Conservation (phyloP, 1,140 invertebrate species). For the Melipona quadrifasciata region DNA sequence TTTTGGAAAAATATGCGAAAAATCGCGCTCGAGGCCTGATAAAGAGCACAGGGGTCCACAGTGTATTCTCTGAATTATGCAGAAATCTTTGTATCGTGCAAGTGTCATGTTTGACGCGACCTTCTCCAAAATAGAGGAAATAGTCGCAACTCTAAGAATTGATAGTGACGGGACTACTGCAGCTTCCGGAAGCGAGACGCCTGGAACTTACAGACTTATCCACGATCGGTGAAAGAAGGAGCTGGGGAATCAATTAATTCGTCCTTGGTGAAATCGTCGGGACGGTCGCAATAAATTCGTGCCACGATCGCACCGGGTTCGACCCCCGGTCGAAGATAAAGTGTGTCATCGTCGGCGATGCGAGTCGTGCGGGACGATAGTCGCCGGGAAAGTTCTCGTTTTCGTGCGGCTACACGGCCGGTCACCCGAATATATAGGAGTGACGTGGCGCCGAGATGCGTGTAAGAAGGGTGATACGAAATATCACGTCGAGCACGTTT, state of each 20-base stretch:
- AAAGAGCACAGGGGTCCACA: too few relatives aligned
- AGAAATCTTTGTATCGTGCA: too few relatives aligned
- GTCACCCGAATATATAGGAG: slow-evolving; percentile 39
- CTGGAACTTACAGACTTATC: too few relatives aligned
- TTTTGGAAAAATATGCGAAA: too few relatives aligned
- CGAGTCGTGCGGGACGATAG: slow-evolving; percentile 37
- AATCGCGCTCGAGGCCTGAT: too few relatives aligned
- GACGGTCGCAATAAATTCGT: slow-evolving; percentile 29
- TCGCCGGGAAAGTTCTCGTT: slow-evolving; percentile 47
- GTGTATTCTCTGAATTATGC: too few relatives aligned
- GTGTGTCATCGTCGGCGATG: slow-evolving; percentile 49
- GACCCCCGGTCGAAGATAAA: slow-evolving; percentile 44
- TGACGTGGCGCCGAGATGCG: slow-evolving; percentile 54
- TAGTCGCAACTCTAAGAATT: too few relatives aligned
- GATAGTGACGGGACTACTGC: too few relatives aligned
- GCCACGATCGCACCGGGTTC: slow-evolving; percentile 13
- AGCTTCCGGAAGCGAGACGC: not conserved
- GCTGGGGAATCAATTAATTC: slow-evolving; percentile 26
- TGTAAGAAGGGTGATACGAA: slow-evolving; percentile 45
- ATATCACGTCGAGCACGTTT: slow-evolving; percentile 34
- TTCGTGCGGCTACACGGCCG: slow-evolving; percentile 19
- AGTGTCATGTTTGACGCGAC: too few relatives aligned
- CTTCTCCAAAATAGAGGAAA: too few relatives aligned
- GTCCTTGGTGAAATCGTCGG: slow-evolving; percentile 18
- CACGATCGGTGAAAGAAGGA: not conserved